phyloP scores from a whole-genome alignment of 2,888 invertebrate species.

The Masnerella sp. region DNA sequence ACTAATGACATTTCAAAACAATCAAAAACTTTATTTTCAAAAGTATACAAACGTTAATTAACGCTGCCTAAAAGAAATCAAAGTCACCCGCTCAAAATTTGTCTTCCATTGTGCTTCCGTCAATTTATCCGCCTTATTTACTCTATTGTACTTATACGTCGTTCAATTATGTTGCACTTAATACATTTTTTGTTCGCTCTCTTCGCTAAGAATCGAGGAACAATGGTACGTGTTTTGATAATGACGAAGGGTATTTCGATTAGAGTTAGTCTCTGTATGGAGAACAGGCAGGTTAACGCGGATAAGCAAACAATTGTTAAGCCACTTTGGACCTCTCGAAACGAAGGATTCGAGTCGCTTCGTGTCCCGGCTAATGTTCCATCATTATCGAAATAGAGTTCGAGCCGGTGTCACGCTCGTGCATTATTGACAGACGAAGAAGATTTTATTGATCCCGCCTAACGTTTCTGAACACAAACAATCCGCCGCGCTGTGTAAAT shows the following conservation, averaged over 20 bases:
- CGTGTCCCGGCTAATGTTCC: constrained; percentile 57
- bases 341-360: constrained; percentile 49
- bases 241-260: constrained; percentile 50
- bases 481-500: constrained; percentile 50
- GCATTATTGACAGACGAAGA: constrained; percentile 60
- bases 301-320: constrained; percentile 59
- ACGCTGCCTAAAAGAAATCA: neutral
- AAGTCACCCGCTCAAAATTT: neutral
- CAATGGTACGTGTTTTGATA: constrained; percentile 49
- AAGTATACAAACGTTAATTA: too few relatives aligned
- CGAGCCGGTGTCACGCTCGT: constrained; percentile 55
- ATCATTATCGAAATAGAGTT: constrained; percentile 60
- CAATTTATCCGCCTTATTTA: neutral
- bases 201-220: constrained; percentile 7
- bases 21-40: too few relatives aligned
- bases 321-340: constrained; percentile 50
- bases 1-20: too few relatives aligned
- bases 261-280: constrained; percentile 36
- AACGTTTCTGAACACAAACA: constrained; percentile 58
- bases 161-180: constrained; percentile 7
- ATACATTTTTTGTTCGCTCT: constrained; percentile 12
- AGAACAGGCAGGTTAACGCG: constrained; percentile 50
- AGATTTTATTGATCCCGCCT: constrained; percentile 59
- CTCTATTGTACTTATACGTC: neutral
- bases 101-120: neutral